A percentile compares a stretch with the other conserved stretches of the same genome.
These are phyloP conservation scores for Panthera tigris DNA, from an alignment of 2,113 vertebrate species.

Conservation along the genomic window DNA sequence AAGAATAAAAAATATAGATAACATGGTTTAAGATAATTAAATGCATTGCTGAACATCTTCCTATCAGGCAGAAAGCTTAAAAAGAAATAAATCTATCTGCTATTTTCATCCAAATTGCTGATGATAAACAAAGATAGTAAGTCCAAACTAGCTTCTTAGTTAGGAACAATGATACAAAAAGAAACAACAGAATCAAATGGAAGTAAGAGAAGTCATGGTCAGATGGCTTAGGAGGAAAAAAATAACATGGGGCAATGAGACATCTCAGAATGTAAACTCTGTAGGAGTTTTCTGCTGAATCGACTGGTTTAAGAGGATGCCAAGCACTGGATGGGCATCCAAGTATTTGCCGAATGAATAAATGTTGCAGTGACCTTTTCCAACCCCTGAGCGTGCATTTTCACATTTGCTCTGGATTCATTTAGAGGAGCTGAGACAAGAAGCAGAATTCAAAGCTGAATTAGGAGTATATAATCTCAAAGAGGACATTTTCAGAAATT, in stretches of 20 bases:
- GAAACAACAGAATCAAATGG: neutral
- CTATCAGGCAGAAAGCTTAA: neutral
- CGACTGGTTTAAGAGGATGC: neutral
- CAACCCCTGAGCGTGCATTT: neutral
- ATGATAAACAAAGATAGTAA: neutral
- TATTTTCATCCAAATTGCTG: neutral
- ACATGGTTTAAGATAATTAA: neutral
- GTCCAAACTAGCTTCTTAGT: neutral
- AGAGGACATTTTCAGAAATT: neutral
- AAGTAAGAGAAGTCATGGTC: neutral
- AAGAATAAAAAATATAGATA: neutral
- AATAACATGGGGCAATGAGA: neutral
- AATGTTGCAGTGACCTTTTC: neutral
- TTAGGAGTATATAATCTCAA: neutral
- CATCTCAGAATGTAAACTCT: neutral
- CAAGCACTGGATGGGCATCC: neutral
- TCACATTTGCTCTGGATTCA: neutral
- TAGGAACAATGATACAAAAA: neutral
- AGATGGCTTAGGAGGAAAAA: neutral
- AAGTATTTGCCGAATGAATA: neutral
- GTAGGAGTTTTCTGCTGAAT: neutral
- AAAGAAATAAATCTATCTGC: neutral
- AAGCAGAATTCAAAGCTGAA: neutral
- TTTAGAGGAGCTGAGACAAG: neutral
- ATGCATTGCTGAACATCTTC: neutral